Conservation (phyloP, 1,140 invertebrate species). For the Temnothorax nylanderi region DNA sequence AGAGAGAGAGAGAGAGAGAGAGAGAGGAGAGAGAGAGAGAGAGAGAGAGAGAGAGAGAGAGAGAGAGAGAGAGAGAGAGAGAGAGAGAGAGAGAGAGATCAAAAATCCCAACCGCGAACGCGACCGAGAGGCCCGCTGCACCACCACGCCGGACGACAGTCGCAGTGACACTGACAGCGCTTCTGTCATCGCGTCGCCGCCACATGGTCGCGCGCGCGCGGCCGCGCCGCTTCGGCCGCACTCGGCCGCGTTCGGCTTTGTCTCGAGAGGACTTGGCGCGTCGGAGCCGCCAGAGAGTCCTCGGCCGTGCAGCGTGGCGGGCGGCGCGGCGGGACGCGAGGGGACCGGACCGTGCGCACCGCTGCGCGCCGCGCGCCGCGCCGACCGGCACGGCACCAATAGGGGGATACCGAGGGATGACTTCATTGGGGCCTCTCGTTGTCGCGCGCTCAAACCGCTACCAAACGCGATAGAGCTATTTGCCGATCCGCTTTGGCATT, state of each 20-base stretch:
- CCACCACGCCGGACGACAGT: constrained; percentile 71
- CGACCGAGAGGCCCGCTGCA: constrained; percentile 3
- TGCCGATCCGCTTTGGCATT: constrained; percentile 1
- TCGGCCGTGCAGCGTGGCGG: constrained; percentile 23
- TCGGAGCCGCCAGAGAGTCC: constrained; percentile 31
- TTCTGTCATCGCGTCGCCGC: constrained; percentile 76
- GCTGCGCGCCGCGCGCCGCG: too few relatives aligned
- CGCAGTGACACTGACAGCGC: constrained; percentile 83
- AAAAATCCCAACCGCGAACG: constrained; percentile 15
- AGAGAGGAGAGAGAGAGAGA: constrained; percentile 37
- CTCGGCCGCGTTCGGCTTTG: constrained; percentile 58
- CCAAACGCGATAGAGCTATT: constrained; percentile 1
- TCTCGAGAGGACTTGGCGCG: constrained; percentile 61
- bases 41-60: neutral
- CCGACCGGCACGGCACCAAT: constrained; percentile 26
- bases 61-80: neutral
- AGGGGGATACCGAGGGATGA: constrained; percentile 59
- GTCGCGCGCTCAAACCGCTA: constrained; percentile 36
- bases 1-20: constrained; percentile 33
- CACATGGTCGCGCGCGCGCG: constrained; percentile 73
- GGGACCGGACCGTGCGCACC: neutral
- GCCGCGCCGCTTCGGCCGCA: constrained; percentile 54
- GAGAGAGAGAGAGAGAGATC: constrained; percentile 36
- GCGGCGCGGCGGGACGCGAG: neutral
- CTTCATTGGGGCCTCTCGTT: constrained; percentile 62